These are phyloP conservation scores for Ataeniobius toweri DNA, from an alignment of 2,797 vertebrate genomes.

Conservation along the genomic window DNA sequence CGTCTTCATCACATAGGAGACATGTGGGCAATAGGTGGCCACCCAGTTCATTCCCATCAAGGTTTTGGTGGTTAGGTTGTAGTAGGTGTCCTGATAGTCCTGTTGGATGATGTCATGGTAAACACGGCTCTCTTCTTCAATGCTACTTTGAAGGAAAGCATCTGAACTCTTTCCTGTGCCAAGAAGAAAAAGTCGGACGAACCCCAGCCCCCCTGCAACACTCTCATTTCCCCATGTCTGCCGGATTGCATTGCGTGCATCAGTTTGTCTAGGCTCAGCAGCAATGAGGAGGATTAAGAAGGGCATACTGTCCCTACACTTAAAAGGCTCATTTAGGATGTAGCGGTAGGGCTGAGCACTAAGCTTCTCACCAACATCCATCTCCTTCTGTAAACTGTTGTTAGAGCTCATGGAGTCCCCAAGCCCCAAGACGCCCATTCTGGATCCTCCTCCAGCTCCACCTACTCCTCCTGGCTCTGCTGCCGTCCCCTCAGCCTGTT, in stretches of 20 bases:
- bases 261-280: slow-evolving; percentile 89
- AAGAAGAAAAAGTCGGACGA: slow-evolving; percentile 90
- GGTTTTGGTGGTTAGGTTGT: slow-evolving; percentile 98
- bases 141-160: slow-evolving; percentile 82
- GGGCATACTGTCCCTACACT: slow-evolving; percentile 87
- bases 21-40: slow-evolving; percentile 88
- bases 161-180: slow-evolving; percentile 82
- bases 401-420: slow-evolving; percentile 92
- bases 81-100: slow-evolving; percentile 95
- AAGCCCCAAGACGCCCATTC: slow-evolving; percentile 83
- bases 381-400: slow-evolving; percentile 91
- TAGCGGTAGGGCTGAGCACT: slow-evolving; percentile 90
- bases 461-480: slow-evolving; percentile 77
- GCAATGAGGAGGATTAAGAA: slow-evolving; percentile 94
- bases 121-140: slow-evolving; percentile 91
- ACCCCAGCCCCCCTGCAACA: slow-evolving; percentile 85
- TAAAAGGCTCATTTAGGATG: slow-evolving; percentile 91
- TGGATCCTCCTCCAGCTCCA: slow-evolving; percentile 62
- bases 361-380: slow-evolving; percentile 87
- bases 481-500: slow-evolving; percentile 81
- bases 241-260: slow-evolving; percentile 93
- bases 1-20: slow-evolving; percentile 96
- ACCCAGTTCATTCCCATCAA: slow-evolving; percentile 99
- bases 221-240: slow-evolving; percentile 98
- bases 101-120: slow-evolving; percentile 95